These are phyloP conservation scores for Telenomus remus DNA, from an alignment of 1,140 invertebrate species.

Conservation along the genomic window DNA sequence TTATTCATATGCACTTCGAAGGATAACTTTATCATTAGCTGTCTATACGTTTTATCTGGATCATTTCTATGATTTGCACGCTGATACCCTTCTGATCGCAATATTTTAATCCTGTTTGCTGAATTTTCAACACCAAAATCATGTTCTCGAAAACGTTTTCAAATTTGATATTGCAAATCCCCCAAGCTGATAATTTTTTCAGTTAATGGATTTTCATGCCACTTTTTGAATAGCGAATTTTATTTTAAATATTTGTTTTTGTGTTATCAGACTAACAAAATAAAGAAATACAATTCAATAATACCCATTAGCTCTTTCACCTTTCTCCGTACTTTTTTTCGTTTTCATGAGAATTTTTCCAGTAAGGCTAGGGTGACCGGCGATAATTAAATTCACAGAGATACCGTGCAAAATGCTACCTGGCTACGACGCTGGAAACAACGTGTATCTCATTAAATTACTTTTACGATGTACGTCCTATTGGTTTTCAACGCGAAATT, in stretches of 20 bases:
- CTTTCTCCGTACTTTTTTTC: conserved; percentile 1
- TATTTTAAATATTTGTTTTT: background rate
- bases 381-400: conserved; percentile 35
- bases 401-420: conserved; percentile 18
- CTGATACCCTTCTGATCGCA: conserved; percentile 26
- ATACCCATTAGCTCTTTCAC: conserved; percentile 9
- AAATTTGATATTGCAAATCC: conserved; percentile 9
- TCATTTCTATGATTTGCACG: conserved; percentile 36
- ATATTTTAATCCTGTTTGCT: conserved; percentile 48
- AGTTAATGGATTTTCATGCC: no score
- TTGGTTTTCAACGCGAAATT: conserved; percentile 9
- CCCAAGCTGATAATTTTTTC: no score
- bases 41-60: conserved; percentile 26
- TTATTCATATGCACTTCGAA: conserved; percentile 43
- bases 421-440: conserved; percentile 11
- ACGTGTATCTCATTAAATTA: conserved; percentile 16
- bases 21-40: conserved; percentile 48
- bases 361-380: conserved; percentile 6
- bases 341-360: conserved; percentile 22
- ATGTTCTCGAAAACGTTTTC: conserved; percentile 22
- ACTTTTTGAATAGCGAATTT: no score
- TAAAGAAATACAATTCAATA: conserved; percentile 12
- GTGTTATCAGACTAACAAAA: background rate
- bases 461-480: background rate
- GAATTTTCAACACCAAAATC: conserved; percentile 36